Base-by-base conservation (phyloP, 2,113 vertebrate genomes). In the Antennarius striatus region DNA sequence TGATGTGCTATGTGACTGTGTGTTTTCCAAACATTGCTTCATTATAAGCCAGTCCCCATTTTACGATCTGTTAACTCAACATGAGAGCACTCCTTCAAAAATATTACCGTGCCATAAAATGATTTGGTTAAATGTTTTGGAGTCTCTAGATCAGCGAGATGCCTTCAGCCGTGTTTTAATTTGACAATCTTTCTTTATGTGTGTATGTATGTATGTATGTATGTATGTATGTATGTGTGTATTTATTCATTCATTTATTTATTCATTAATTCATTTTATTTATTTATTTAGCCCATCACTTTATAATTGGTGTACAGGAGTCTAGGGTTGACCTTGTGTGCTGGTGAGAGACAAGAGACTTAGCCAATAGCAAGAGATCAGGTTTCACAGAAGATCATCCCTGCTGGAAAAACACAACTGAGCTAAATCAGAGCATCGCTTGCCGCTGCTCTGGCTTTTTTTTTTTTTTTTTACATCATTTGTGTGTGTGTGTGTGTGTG, bases 301-400 rank as follows among this genome's bases (percentile, higher is more conserved):
- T 77, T 83, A 86, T 82, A 87, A 86, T 86, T 79, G 59, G 63
- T 77, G 77, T 75, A 84, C 85, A 61, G 72, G 75, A 86, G 81
- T 71, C 84, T 77, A 63, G 61, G 54, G 64, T 82, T 88, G 88
- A 88, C 87, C 79, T 83, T 84, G 86, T 85, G 85, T 81, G 32
- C 77, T 85, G 84, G 69, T 79, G 79, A 86, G 63, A 77, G 84
- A 86, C 71, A 65, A 75, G 68, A 84, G 79, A 76, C 66, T 77
- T 58, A 78, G 74, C 84, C 80, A 80, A 86, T 82, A 80, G 82
- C 76, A 71, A 78, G 85, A 77, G 87, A 89, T 91, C 83, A 86
- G 77, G 87, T 88, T 91, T 84, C 86, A 86, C 72, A 69, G 85
- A 81, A 80, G 76, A 75, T 64, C 76, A 80, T 78, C 80, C 81